Percentiles rank a stretch among this genome's conserved stretches.
Conservation (phyloP, 2,888 invertebrate species). For the Lasioglossum oenotherae region DNA sequence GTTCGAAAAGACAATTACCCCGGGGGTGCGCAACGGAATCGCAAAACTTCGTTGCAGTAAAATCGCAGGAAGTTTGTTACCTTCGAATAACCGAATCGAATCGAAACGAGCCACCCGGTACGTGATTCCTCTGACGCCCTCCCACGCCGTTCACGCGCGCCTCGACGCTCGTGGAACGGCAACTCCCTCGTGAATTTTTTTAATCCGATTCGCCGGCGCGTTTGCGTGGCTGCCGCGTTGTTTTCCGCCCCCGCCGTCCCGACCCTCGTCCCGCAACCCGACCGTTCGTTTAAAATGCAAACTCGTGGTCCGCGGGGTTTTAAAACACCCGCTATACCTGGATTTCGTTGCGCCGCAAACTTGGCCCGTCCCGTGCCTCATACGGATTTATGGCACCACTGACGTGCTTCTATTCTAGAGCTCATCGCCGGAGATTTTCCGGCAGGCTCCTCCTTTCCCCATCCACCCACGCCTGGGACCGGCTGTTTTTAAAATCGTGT, state of each 20-base stretch:
- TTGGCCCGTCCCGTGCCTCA: slow-evolving; percentile 62
- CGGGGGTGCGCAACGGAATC: background rate
- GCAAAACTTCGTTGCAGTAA: background rate
- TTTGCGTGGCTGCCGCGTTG: slow-evolving; percentile 67
- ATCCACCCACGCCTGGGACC: background rate
- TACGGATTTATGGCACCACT: slow-evolving; percentile 61
- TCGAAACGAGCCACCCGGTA: slow-evolving; percentile 57
- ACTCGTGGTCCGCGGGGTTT: slow-evolving; percentile 72
- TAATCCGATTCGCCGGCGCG: slow-evolving; percentile 75
- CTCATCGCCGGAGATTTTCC: slow-evolving; percentile 48
- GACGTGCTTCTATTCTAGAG: slow-evolving; percentile 66
- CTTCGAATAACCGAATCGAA: background rate
- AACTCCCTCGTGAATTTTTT: slow-evolving; percentile 76
- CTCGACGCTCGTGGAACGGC: slow-evolving; percentile 57
- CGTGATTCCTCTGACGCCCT: slow-evolving; percentile 54
- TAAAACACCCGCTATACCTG: slow-evolving; percentile 72
- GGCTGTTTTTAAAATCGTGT: slow-evolving; percentile 4
- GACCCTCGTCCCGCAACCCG: slow-evolving; percentile 27
- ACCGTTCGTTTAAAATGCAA: slow-evolving; percentile 78
- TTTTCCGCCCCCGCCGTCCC: slow-evolving; percentile 50
- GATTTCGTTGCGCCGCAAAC: slow-evolving; percentile 69
- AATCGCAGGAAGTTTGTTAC: background rate
- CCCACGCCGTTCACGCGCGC: slow-evolving; percentile 63
- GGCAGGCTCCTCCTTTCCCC: background rate
- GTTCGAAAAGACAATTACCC: too few relatives aligned